Evolutionary conservation across 2,888 invertebrate species (phyloP), one percentile per base, ranked within the genome.

Genomic region (Mesoligia furuncula): DNA sequence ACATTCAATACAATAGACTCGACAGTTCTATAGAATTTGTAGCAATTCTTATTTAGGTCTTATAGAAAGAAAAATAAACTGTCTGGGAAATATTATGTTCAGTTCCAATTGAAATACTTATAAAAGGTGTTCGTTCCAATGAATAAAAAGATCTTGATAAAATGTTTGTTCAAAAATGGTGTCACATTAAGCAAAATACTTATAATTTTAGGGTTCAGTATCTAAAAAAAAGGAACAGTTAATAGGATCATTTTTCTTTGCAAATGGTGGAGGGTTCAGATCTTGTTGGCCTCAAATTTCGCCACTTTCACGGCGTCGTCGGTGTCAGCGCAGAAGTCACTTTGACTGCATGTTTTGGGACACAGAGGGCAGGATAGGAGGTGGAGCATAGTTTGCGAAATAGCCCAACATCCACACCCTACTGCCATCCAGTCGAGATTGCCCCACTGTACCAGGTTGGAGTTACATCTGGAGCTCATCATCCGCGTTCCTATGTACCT

Each of bases 21-120:
- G 42, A 45, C 54, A 54, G 13, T 36, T 71, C 27, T 45, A 54
- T 80, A 36, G 42, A 80, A 77, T 72, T 54, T 51, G 36, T 72
- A 36, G 17, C 11, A 36, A 51, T 61, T 36, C 15, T 0, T 69
- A 69, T 31, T 31, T 17, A 69, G 11, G 15, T 61, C 15, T 31
- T 39, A 61, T 54, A 45, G 20, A 39, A 51, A 48, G n/a, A 59
- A 67, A 61, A n/a, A 17, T 48, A 48, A 73, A 45, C 17, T 24
- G 17, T 78, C 20, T 31, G 13, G 20, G 7, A 59, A 31, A 59
- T 5, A 15, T 61, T 42, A n/a, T n/a, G n/a, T 61, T 42, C 31
- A 2, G 1, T 45, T 20, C 1, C 20, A 77, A 45, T 31, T 73
- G 0, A 45, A 1, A 39, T 45, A 39, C 39, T 39, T 31, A 39